phyloP scores from a whole-genome alignment of 2,113 vertebrate species.

The Mesocricetus auratus region DNA sequence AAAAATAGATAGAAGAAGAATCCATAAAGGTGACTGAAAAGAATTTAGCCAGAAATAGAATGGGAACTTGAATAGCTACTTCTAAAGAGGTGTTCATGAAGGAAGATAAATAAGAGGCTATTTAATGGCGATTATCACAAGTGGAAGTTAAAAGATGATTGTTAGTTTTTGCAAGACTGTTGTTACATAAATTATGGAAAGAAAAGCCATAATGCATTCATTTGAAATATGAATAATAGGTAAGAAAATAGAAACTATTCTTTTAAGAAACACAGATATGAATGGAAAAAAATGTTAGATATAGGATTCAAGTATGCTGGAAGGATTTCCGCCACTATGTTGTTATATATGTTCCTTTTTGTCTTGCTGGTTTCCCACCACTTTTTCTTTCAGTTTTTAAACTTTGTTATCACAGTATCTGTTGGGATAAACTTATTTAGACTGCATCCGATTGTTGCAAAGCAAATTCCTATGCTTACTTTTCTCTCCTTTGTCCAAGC shows the following conservation, averaged over 20 bases:
- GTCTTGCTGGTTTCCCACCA: not conserved
- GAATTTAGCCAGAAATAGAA: not conserved
- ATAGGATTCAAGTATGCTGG: not conserved
- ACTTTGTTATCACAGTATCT: not conserved
- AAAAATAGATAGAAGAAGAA: not conserved
- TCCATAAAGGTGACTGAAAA: not conserved
- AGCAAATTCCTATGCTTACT: not conserved
- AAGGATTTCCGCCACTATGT: not conserved
- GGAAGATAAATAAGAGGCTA: not conserved
- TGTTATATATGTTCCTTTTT: not conserved
- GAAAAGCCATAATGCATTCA: not conserved
- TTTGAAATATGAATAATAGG: not conserved
- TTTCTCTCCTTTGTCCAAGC: not conserved
- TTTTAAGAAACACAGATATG: not conserved
- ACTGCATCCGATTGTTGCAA: not conserved
- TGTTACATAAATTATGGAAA: not conserved
- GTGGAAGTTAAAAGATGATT: not conserved
- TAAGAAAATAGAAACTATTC: not conserved
- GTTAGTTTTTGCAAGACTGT: not conserved
- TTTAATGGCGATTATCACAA: not conserved
- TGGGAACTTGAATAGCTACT: not conserved
- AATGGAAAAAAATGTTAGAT: not conserved
- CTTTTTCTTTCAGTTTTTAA: too few species aligned
- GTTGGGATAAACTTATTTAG: not conserved
- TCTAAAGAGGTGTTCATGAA: not conserved